Evolutionary conservation across 2,888 invertebrate genomes (phyloP), one percentile per base, ranked within the genome.

Genomic region (Drosophila austrosaltans): DNA sequence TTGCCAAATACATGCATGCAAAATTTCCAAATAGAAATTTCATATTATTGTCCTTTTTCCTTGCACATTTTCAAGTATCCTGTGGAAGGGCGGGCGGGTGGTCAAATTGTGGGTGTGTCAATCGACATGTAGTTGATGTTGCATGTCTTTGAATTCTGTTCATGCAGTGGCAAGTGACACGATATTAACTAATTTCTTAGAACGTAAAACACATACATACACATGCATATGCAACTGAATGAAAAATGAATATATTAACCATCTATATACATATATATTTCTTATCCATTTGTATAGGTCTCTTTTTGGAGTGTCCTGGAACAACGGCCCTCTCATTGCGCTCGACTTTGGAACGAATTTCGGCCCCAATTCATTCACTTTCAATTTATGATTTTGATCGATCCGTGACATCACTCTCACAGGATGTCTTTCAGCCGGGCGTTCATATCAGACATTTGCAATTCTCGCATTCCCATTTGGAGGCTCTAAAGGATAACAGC

Each of bases 311-410:
- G 93, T 98, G 97, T 92, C 96, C 97, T 53, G 96, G 96, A 62
- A 96, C 96, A 54, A 96, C 96, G 63, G 95, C 96, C 54, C 93
- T 94, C 75, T 95, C 96, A 58, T 94, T 97, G 80, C 95, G 95
- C 91, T 94, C 94, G 82, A 96, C 97, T 48, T 93, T 97, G 82
- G 94, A 95, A 82, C 94, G 95, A 90, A 94, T 96, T 89, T 94
- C 94, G 82, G 94, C 94, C 48, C 93, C 94, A 39, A 94, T 98
- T 85, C 97, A 97, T 92, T 97, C 97, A 59, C 93, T 98, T 90
- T 97, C 96, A 89, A 95, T 98, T 89, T 97, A 97, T 93, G 97
- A 97, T 92, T 94, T 98, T 85, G 97, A 98, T 93, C 95, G 95
- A 82, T 95, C 96, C 80, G 95, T 97, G 80, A 95, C 95, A 72